A percentile compares a stretch with the other conserved stretches of the same genome.
Conservation (phyloP, 1,140 invertebrate species). For the Nebria ingens region DNA sequence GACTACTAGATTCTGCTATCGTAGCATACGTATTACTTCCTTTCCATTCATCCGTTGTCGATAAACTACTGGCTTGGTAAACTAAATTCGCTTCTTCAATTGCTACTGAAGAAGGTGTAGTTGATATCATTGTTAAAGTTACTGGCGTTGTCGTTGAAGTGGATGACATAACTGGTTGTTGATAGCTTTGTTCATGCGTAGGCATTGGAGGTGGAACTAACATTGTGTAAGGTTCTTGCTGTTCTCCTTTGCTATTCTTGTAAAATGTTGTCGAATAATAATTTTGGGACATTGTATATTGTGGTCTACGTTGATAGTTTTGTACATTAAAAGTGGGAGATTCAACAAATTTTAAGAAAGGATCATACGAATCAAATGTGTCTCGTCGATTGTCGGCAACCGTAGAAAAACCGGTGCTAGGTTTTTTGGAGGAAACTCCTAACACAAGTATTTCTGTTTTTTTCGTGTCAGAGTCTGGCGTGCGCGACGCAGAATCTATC, state of each 20-base stretch:
- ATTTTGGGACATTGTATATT: conserved; percentile 20
- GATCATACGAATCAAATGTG: conserved; percentile 30
- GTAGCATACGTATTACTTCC: conserved; percentile 28
- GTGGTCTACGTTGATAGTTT: conserved; percentile 25
- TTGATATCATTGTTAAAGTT: conserved; percentile 16
- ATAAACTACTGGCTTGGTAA: conserved; percentile 45
- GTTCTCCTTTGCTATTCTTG: conserved; percentile 33
- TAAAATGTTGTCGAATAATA: conserved; percentile 29
- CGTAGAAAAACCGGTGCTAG: conserved; percentile 37
- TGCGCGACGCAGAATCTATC: conserved; percentile 43
- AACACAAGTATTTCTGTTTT: conserved; percentile 56
- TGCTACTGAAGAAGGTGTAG: conserved; percentile 32
- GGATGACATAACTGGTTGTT: conserved; percentile 22
- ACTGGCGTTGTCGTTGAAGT: conserved; percentile 20
- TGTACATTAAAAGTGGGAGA: conserved; percentile 34
- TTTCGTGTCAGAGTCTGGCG: conserved; percentile 37
- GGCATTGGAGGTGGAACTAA: conserved; percentile 56
- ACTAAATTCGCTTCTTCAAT: conserved; percentile 50
- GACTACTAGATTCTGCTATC: conserved; percentile 25
- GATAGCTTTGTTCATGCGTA: conserved; percentile 22
- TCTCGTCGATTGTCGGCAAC: conserved; percentile 27
- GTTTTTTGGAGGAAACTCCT: conserved; percentile 54
- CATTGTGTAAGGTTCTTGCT: conserved; percentile 46
- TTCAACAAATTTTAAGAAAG: conserved; percentile 41
- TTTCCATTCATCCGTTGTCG: conserved; percentile 35